Percentiles rank a stretch among this genome's conserved stretches.
Evolutionary conservation across 53 echinoderm and acorn worm genomes (phyloP).

Genomic region (Stichopus horrens): DNA sequence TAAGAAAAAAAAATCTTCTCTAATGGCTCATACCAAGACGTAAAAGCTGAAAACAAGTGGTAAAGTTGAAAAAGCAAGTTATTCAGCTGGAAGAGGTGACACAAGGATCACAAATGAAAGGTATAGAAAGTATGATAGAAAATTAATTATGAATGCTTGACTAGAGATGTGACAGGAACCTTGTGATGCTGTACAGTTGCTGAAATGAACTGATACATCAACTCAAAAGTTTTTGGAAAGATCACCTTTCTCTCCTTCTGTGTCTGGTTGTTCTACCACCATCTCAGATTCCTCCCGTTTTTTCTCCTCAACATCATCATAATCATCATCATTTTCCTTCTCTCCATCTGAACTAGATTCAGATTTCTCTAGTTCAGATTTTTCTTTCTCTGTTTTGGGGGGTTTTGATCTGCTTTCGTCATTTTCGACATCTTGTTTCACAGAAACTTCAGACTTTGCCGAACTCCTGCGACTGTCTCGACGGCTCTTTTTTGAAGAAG

Average conservation of each 20-base stretch:
- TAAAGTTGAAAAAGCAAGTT: no score
- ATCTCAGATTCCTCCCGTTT: neutral
- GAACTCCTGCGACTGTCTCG: neutral
- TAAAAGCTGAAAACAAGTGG: no score
- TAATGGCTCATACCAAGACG: no score
- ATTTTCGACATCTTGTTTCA: neutral
- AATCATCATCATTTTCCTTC: neutral
- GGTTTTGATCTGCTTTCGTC: neutral
- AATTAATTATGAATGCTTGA: no score
- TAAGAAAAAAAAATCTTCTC: no score
- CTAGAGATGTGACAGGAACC: neutral
- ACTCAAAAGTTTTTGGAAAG: neutral
- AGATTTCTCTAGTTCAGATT: neutral
- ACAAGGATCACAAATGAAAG: no score
- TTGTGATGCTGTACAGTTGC: neutral
- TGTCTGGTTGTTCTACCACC: neutral
- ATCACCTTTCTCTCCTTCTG: conserved; percentile 27
- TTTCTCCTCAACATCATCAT: conserved; percentile 27
- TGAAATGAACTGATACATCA: neutral
- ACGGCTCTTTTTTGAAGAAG: neutral
- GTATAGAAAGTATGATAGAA: no score
- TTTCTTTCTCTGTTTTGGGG: neutral
- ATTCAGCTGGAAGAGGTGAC: no score
- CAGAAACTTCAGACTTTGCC: conserved; percentile 2
- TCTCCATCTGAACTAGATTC: neutral